These are phyloP conservation scores for Iphiclides podalirius DNA, from an alignment of 2,888 invertebrate species.

Conservation along the genomic window DNA sequence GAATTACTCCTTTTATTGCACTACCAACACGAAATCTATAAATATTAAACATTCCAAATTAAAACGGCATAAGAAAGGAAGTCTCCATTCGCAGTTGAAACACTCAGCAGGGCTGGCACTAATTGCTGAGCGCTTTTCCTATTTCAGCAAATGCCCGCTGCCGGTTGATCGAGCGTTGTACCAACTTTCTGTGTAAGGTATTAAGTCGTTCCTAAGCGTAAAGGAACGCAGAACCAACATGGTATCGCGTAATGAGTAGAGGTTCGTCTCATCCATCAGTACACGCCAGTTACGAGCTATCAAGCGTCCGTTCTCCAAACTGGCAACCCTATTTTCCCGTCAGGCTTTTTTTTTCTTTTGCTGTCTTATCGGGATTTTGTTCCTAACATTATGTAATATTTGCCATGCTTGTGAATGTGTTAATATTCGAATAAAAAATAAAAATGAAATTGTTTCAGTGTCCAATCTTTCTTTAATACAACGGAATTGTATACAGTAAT, in stretches of 20 bases:
- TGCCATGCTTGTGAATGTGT: too few species aligned
- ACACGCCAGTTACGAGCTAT: constrained; percentile 67
- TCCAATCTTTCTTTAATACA: too few species aligned
- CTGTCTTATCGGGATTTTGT: neutral
- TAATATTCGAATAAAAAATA: constrained; percentile 2
- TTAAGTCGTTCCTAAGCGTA: constrained; percentile 25
- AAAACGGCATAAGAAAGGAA: constrained; percentile 10
- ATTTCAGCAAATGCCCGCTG: neutral
- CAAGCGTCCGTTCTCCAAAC: too few species aligned
- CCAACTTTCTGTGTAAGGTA: constrained; percentile 23
- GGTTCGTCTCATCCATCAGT: constrained; percentile 51
- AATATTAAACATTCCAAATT: constrained; percentile 19
- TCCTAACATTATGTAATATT: neutral
- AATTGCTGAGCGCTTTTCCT: constrained; percentile 6
- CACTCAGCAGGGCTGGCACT: constrained; percentile 10
- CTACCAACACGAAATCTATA: neutral
- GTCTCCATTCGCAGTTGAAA: constrained; percentile 5
- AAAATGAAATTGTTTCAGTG: too few species aligned
- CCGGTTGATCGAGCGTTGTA: neutral
- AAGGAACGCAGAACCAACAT: constrained; percentile 2
- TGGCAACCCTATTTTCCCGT: constrained; percentile 61
- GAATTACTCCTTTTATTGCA: constrained; percentile 29
- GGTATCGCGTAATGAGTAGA: constrained; percentile 37
- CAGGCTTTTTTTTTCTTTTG: constrained; percentile 32
- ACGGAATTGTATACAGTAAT: too few species aligned